A percentile compares a stretch with the other conserved stretches of the same genome.
phyloP scores from a whole-genome alignment of 2,113 vertebrate genomes.

The Chascanopsetta lugubris region DNA sequence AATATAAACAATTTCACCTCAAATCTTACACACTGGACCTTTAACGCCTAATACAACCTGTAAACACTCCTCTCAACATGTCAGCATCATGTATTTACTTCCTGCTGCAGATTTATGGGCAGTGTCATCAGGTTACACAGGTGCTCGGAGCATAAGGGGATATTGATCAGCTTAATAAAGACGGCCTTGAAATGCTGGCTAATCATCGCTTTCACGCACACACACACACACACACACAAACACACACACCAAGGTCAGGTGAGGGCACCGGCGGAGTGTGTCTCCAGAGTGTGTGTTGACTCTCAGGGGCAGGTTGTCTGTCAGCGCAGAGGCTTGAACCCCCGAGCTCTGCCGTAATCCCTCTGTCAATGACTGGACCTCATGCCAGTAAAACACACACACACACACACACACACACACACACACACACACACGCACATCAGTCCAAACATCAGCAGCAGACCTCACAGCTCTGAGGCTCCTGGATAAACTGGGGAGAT shows the following conservation, averaged over 20 bases:
- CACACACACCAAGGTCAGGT: constrained; percentile 55
- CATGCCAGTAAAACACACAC: constrained; percentile 62
- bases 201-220: constrained; percentile 28
- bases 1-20: no score
- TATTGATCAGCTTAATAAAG: constrained; percentile 9
- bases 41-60: background rate
- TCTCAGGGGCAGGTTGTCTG: constrained; percentile 71
- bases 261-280: constrained; percentile 43
- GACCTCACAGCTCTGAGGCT: constrained; percentile 45
- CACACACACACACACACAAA: constrained; percentile 54
- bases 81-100: background rate
- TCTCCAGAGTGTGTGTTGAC: constrained; percentile 59
- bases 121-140: constrained; percentile 2
- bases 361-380: constrained; percentile 74
- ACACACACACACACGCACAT: constrained; percentile 41
- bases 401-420: constrained; percentile 34
- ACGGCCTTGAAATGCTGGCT: background rate
- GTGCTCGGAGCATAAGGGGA: background rate
- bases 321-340: constrained; percentile 74
- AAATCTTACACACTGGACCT: no score
- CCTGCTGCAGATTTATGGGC: background rate
- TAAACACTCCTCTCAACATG: background rate
- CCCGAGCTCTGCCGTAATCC: constrained; percentile 70
- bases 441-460: constrained; percentile 64
- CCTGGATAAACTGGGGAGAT: constrained; percentile 62